Evolutionary conservation across 2,888 invertebrate genomes (phyloP).

Genomic region (Anoncus sp.): DNA sequence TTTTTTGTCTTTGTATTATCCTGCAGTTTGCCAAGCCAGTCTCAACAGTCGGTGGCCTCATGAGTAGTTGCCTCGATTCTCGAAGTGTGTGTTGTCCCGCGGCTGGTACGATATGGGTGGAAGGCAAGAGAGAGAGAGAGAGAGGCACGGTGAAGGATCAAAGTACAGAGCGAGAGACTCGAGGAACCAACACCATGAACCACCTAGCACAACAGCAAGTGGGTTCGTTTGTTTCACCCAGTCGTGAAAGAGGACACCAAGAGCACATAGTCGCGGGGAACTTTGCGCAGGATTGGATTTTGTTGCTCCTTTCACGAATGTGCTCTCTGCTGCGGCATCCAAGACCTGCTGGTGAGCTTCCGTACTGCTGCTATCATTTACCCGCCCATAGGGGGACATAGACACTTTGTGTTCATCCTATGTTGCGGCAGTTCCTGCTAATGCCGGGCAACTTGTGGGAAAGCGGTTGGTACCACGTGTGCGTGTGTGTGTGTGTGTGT

Average conservation of each 20-base stretch:
- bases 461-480: conserved; percentile 46
- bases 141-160: background rate
- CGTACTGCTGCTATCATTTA: background rate
- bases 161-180: conserved; percentile 6
- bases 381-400: conserved; percentile 11
- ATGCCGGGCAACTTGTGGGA: conserved; percentile 67
- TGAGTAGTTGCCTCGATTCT: background rate
- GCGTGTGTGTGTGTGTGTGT: background rate
- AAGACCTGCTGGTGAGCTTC: background rate
- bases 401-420: background rate
- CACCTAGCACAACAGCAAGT: no score
- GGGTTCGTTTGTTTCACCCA: no score
- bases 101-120: background rate
- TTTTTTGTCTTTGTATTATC: background rate
- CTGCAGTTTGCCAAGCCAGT: conserved; percentile 45
- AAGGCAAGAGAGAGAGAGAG: conserved; percentile 3
- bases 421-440: conserved; percentile 21
- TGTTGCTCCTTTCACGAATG: no score
- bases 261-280: background rate
- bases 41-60: conserved; percentile 14
- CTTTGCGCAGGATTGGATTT: background rate
- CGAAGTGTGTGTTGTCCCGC: background rate
- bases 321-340: no score
- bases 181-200: background rate
- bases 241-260: background rate